Percentiles rank a stretch among this genome's conserved stretches.
These are phyloP conservation scores for Pissodes strobi DNA, from an alignment of 1,140 invertebrate genomes.

Conservation along the genomic window DNA sequence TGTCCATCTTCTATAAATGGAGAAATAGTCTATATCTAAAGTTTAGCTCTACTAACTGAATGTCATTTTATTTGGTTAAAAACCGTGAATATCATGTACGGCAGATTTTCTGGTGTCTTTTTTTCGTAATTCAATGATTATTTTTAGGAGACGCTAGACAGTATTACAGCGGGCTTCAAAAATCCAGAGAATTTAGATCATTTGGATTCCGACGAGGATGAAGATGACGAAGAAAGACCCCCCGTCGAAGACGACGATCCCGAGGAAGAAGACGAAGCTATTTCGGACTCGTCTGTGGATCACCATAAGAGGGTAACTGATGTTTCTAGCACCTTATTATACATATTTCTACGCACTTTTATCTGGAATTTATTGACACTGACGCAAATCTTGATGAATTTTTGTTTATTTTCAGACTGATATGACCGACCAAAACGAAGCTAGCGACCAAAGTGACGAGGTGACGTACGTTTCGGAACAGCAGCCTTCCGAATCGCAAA, in stretches of 20 bases:
- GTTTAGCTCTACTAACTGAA: no score
- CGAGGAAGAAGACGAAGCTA: constrained; percentile 28
- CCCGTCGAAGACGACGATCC: constrained; percentile 13
- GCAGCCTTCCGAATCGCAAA: constrained; percentile 26
- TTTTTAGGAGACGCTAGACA: constrained; percentile 50
- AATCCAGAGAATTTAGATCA: constrained; percentile 29
- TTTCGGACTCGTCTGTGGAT: constrained; percentile 9
- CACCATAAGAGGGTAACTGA: not conserved
- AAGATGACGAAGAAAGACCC: constrained; percentile 32
- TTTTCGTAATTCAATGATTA: no score
- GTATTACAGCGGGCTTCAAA: constrained; percentile 44
- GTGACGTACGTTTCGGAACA: constrained; percentile 48
- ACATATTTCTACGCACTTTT: no score
- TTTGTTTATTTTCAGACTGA: not conserved
- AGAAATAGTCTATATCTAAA: no score
- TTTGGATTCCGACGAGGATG: constrained; percentile 29
- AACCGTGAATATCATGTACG: no score
- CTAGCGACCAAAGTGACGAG: constrained; percentile 46
- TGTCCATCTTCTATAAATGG: no score
- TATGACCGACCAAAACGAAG: constrained; percentile 34
- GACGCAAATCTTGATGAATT: no score
- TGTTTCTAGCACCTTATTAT: no score
- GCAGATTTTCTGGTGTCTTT: no score
- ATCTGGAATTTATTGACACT: no score
- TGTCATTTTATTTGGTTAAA: no score